Base-by-base conservation (phyloP, 1,140 invertebrate genomes). In the Apocrypta bakeri region DNA sequence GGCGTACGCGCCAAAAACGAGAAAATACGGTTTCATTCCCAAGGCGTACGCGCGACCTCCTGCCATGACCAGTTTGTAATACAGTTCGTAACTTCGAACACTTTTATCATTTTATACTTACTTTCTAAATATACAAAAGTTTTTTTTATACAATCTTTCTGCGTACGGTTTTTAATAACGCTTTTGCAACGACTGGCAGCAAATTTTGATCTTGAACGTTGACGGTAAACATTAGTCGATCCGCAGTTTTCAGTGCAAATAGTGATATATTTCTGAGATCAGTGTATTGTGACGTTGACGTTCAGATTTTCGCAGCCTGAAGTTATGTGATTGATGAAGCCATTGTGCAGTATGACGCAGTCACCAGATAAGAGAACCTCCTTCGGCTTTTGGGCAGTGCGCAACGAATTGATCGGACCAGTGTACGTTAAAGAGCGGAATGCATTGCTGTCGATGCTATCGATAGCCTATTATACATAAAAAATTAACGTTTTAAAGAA, bases 21-120 rank as follows among this genome's bases (percentile, higher is more conserved):
- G 97, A 33, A 97, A 98, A 92, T 98, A 98, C 89, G 98, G 98
- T 17, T 98, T 98, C 90, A 98, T 99, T 87, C 98, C 98, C 14
- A 98, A 98, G 90, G 96, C 97, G 0, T 98, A 98, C 89, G 97
- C 97, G 0, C 93, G 97, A n/a, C 96, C 97, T 11, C 97, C 97
- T 1, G 97, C 97, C 69, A 98, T 98, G 95, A 98, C 97, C 14
- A 96, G 96, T 87, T 94, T 98, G 83, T 96, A 92, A 94, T 85
- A 79, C 56, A 81, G n/a, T 81, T 81, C 48, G 79, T 42, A 82
- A 75, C 27, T 68, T 24, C 25, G 76, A 76, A 27, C 85, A 82
- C 64, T 80, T 25, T 77, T 73, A 76, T 83, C 71, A n/a, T 83
- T 87, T 86, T 84, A 81, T 84, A 86, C 73, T 61, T 82, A 82